Conservation (phyloP, 2,113 vertebrate species). For the Anhinga rufa region DNA sequence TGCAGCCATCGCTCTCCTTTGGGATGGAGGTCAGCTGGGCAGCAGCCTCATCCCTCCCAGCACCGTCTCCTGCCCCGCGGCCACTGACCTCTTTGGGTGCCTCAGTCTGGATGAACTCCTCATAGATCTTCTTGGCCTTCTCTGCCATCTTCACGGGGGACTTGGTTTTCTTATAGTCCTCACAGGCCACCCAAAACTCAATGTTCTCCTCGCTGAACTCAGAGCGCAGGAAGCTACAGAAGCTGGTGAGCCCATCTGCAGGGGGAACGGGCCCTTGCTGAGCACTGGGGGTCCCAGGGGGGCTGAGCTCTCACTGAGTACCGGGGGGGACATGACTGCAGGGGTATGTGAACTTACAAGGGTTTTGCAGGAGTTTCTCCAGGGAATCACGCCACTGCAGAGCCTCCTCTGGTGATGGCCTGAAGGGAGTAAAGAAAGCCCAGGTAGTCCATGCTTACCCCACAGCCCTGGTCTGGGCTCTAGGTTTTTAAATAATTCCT, state of each 20-base stretch:
- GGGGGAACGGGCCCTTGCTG: not conserved
- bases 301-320: not conserved
- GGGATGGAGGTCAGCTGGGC: not conserved
- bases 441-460: not conserved
- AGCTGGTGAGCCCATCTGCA: slow-evolving; percentile 84
- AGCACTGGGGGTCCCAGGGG: not conserved
- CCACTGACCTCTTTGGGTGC: slow-evolving; percentile 91
- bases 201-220: slow-evolving; percentile 97
- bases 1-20: not conserved
- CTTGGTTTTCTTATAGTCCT: slow-evolving; percentile 92
- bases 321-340: fast-evolving
- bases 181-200: slow-evolving; percentile 94
- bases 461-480: not conserved
- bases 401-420: slow-evolving; percentile 81
- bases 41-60: not conserved
- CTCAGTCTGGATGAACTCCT: slow-evolving; percentile 91
- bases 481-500: not conserved
- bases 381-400: slow-evolving; percentile 89
- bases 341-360: slow-evolving; percentile 76
- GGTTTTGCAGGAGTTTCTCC: slow-evolving; percentile 86
- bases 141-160: slow-evolving; percentile 78
- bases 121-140: slow-evolving; percentile 93
- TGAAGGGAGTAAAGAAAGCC: slow-evolving; percentile 40
- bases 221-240: slow-evolving; percentile 89
- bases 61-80: not conserved